Evolutionary conservation across 92 coral and sea anemone genomes (phyloP), one percentile per base, ranked within the genome.

Genomic region (Pocillopora meandrina): DNA sequence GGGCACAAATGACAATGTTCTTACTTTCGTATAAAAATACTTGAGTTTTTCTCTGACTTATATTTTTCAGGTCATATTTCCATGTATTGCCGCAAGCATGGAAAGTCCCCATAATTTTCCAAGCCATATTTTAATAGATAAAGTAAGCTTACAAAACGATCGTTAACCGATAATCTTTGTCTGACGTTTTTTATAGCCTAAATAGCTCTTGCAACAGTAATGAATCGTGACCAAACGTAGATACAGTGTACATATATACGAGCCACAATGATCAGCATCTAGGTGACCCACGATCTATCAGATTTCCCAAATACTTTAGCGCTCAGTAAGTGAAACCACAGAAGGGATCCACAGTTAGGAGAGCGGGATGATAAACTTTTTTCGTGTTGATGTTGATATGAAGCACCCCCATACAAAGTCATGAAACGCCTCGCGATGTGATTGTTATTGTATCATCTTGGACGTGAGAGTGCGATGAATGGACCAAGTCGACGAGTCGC

Each of bases 61-160:
- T 33, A 72, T 72, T 72, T 42, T 42, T 72, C 76, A 72, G 76
- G 76, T 72, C 76, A 72, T 72, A 72, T 72, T 31, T 72, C 76
- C 76, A 12, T 72, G 26, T 36, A 72, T 72, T 35, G 52, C 76
- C 57, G 8, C 76, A 36, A 35, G 61, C 76, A 36, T 47, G 76
- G 58, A 72, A 72, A 36, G 76, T 72, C 76, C 11, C 76, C 23
- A 72, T 72, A 42, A 11, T 47, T 72, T 72, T 34, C 19, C 26
- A 17, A 36, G 58, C 33, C 60, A 34, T 14, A 10, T 72, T 35
- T 72, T 72, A 2, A 34, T 42, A 71, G n/a, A 71, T 71, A 15
- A 71, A 36, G 75, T 15, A 20, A 71, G 20, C 75, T 71, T 71
- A 34, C 2, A 35, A 71, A 71, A 42, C 75, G 75, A 71, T 15